Conservation (phyloP, 2,113 vertebrate species). For the Phrynocephalus versicolor region DNA sequence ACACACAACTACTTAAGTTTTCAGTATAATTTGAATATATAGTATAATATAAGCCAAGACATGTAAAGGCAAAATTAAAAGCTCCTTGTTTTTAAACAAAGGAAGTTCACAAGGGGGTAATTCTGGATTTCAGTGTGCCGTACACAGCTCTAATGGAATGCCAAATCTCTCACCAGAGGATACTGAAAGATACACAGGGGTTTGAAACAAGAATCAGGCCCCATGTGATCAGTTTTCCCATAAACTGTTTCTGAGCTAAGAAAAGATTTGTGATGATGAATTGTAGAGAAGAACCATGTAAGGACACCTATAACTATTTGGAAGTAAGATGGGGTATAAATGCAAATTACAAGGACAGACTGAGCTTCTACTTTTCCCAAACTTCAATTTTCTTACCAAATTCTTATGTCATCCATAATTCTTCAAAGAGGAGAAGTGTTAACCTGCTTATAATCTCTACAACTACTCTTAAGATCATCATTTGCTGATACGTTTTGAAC, state of each 20-base stretch:
- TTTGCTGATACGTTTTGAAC: too few relatives aligned
- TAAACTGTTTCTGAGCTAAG: too few relatives aligned
- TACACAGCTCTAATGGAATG: background rate
- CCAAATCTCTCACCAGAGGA: background rate
- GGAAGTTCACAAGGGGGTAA: background rate
- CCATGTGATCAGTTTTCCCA: background rate
- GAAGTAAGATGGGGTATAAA: background rate
- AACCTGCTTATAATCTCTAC: background rate
- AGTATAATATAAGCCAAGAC: too few relatives aligned
- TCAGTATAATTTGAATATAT: too few relatives aligned
- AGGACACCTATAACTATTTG: background rate
- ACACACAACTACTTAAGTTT: too few relatives aligned
- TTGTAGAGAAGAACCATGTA: background rate
- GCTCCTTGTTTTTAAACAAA: too few relatives aligned
- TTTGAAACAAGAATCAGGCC: background rate
- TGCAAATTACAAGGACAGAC: too few relatives aligned
- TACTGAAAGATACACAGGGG: background rate
- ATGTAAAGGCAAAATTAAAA: too few relatives aligned
- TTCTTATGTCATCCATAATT: too few relatives aligned
- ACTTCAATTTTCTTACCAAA: too few relatives aligned
- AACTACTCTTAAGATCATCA: too few relatives aligned
- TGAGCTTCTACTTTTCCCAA: too few relatives aligned
- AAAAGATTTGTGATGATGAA: background rate
- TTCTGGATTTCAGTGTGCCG: background rate
- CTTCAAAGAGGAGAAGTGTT: background rate